Evolutionary conservation across 1,140 invertebrate species (phyloP), one percentile per base, ranked within the genome.

Genomic region (Planococcus citri): DNA sequence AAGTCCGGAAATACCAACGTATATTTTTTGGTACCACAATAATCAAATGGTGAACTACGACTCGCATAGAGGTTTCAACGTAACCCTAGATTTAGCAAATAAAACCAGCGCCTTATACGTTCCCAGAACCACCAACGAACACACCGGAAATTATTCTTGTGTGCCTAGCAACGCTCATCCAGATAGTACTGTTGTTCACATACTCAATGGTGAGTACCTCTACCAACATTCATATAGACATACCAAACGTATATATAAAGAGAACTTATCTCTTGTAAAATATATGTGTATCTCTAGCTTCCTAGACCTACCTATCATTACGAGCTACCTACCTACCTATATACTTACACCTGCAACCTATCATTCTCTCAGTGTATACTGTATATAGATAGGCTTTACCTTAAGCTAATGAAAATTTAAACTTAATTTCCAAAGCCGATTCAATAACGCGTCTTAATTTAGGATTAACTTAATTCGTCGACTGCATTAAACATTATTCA

Each of bases 1-100:
- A 72, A 90, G 89, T 64, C 92, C 91, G 1, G 89, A 91, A 75
- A 84, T 85, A 1, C 89, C 90, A 0, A 86, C 87, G 12, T 94
- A 88, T 76, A 85, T 94, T 38, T 93, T 92, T 82, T 94, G 91
- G 92, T 94, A 92, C 79, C 91, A 93, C 78, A 90, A 92, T 77
- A 88, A 88, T 74, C 82, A 89, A 70, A 92, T 93, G 89, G 90
- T 93, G 77, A 93, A 92, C 79, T 93, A 92, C 78, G 91, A 93
- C 78, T 81, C 85, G 69, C 88, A 89, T 81, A 83, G 87, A 69
- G 90, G 89, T 37, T 87, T 91, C 73, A 92, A 91, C 75, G 90
- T 91, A 17, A 90, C 86, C 58, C 87, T 87, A 1, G 85, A 89
- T 72, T 77, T 84, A 58, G 71, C 75, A 6, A 79, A 78, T 9